These are phyloP conservation scores for Epizoanthus ramosus DNA, from an alignment of 92 coral and sea anemone species.

Conservation along the genomic window DNA sequence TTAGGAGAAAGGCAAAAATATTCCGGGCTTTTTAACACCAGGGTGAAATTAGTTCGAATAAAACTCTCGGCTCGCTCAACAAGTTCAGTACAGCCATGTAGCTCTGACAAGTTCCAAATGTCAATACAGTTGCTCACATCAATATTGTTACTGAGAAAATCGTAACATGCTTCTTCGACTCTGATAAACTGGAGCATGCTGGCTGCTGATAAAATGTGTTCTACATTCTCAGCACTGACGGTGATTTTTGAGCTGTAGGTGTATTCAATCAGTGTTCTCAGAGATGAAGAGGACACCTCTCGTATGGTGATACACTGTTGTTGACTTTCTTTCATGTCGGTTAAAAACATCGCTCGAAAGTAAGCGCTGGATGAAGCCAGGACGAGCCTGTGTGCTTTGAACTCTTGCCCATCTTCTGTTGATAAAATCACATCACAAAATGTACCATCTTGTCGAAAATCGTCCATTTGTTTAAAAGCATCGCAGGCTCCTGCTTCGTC, in stretches of 20 bases:
- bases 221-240: slow-evolving; percentile 73
- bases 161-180: slow-evolving; percentile 93
- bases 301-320: slow-evolving; percentile 71
- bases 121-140: slow-evolving; percentile 82
- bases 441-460: slow-evolving; percentile 77
- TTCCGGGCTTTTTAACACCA: slow-evolving; percentile 82
- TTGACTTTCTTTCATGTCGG: slow-evolving; percentile 96
- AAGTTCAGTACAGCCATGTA: slow-evolving; percentile 75
- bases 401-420: slow-evolving; percentile 84
- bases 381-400: slow-evolving; percentile 85
- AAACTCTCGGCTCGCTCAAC: slow-evolving; percentile 75
- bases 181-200: slow-evolving; percentile 87
- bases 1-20: slow-evolving; percentile 66
- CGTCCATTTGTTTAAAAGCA: slow-evolving; percentile 72
- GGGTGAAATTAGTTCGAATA: slow-evolving; percentile 82
- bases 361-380: slow-evolving; percentile 92
- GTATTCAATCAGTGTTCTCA: slow-evolving; percentile 77
- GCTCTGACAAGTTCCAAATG: slow-evolving; percentile 92
- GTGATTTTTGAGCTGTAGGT: slow-evolving; percentile 74
- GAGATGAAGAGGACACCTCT: slow-evolving; percentile 74
- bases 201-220: slow-evolving; percentile 78
- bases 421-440: slow-evolving; percentile 87
- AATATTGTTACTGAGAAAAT: slow-evolving; percentile 81
- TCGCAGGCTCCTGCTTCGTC: slow-evolving; percentile 75
- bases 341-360: slow-evolving; percentile 95